A percentile compares a stretch with the other conserved stretches of the same genome.
Evolutionary conservation across 2,113 vertebrate species (phyloP).

Genomic region (Neogobius melanostomus): DNA sequence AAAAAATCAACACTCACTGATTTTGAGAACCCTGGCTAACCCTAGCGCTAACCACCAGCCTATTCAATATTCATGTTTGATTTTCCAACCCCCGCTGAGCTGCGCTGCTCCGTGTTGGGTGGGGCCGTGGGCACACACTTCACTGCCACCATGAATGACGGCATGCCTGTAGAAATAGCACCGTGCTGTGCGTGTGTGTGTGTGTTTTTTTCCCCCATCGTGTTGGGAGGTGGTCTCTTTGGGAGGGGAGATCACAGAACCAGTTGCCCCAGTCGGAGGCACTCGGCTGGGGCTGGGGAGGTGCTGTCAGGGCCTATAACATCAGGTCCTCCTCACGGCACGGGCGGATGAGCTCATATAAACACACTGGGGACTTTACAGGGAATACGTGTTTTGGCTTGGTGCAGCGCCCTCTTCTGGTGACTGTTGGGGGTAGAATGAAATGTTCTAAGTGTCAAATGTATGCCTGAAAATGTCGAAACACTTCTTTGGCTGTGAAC

Average conservation of each 20-base stretch:
- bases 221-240: constrained; percentile 35
- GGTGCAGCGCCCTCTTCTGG: neutral
- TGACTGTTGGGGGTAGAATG: neutral
- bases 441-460: too few species aligned
- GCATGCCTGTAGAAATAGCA: constrained; percentile 73
- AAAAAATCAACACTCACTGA: constrained; percentile 17
- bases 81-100: constrained; percentile 46
- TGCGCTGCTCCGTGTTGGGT: constrained; percentile 22
- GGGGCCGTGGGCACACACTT: constrained; percentile 30
- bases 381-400: neutral
- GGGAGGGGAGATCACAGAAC: constrained; percentile 51
- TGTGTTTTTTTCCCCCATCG: constrained; percentile 41
- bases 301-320: constrained; percentile 36
- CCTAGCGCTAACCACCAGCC: constrained; percentile 36
- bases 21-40: constrained; percentile 22
- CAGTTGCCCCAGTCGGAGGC: constrained; percentile 55
- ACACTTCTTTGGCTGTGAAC: too few species aligned
- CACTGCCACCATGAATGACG: constrained; percentile 62
- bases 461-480: too few species aligned
- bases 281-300: constrained; percentile 44
- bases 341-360: constrained; percentile 32
- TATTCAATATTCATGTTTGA: constrained; percentile 68
- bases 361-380: neutral
- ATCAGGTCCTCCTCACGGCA: constrained; percentile 11
- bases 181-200: neutral